Evolutionary conservation across 35 echinoderm and acorn worm species (phyloP).

Genomic region (Apostichopus japonicus): DNA sequence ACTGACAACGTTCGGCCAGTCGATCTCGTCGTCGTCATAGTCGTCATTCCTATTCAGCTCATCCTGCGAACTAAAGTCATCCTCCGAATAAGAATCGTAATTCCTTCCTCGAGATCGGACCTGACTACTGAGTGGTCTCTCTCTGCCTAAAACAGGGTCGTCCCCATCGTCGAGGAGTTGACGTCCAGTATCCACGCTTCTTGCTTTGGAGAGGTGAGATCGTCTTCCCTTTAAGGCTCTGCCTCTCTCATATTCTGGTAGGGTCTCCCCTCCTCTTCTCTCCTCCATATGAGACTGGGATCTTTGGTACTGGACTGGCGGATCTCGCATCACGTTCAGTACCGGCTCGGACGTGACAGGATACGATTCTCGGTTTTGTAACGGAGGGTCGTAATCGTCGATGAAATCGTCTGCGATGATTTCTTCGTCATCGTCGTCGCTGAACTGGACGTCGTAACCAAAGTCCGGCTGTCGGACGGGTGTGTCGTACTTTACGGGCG

Average conservation of each 20-base stretch:
- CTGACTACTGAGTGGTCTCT: background rate
- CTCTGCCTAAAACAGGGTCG: constrained; percentile 20
- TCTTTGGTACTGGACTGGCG: background rate
- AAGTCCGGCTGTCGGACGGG: constrained; percentile 13
- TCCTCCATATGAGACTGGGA: constrained; percentile 16
- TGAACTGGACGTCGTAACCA: constrained; percentile 54
- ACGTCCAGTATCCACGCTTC: constrained; percentile 24
- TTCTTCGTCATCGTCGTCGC: constrained; percentile 51
- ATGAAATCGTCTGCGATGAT: background rate
- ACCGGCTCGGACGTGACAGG: constrained; percentile 21
- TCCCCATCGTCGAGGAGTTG: constrained; percentile 49
- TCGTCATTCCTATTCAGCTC: constrained; percentile 9
- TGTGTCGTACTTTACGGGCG: constrained; percentile 3
- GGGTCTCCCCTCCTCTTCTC: constrained; percentile 22
- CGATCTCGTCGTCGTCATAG: background rate
- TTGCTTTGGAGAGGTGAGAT: constrained; percentile 42
- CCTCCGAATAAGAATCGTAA: constrained; percentile 33
- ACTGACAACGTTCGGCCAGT: background rate
- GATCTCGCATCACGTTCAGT: background rate
- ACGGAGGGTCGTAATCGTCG: background rate
- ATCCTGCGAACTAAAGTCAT: constrained; percentile 20
- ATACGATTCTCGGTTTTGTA: background rate
- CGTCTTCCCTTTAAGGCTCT: background rate
- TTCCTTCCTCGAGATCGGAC: background rate
- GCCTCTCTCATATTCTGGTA: background rate